Evolutionary conservation across 1,140 invertebrate genomes (phyloP).

Genomic region (Capitella teleta): DNA sequence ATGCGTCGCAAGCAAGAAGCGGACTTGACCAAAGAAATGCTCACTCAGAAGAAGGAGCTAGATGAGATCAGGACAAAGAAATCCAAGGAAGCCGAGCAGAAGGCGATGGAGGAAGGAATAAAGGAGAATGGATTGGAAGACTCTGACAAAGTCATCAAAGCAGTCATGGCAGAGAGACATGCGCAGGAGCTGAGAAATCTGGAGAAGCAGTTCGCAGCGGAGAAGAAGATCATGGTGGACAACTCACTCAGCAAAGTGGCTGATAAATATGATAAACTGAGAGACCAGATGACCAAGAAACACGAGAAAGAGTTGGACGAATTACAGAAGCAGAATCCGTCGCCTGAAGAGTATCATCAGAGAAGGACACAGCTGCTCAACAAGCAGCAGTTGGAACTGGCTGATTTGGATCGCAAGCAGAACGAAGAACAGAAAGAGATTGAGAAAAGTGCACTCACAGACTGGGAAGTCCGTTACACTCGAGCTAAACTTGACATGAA

Average conservation of each 20-base stretch:
- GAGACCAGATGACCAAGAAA: constrained; percentile 19
- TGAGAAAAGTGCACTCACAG: constrained; percentile 23
- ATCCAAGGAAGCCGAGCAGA: constrained; percentile 18
- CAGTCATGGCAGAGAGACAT: constrained; percentile 32
- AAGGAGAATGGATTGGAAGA: constrained; percentile 35
- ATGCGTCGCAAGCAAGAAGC: constrained; percentile 30
- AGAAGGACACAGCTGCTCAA: constrained; percentile 26
- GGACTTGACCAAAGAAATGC: constrained; percentile 29
- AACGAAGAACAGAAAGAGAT: constrained; percentile 22
- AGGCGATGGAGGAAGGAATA: constrained; percentile 33
- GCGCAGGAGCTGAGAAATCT: constrained; percentile 30
- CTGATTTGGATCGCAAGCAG: constrained; percentile 23
- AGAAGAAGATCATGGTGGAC: constrained; percentile 32
- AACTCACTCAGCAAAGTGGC: constrained; percentile 26
- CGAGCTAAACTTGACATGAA: constrained; percentile 33
- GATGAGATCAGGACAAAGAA: constrained; percentile 28
- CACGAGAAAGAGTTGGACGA: constrained; percentile 27
- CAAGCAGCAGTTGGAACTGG: constrained; percentile 29
- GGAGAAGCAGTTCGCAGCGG: constrained; percentile 24
- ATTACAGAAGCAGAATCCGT: constrained; percentile 25
- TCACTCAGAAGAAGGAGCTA: constrained; percentile 34
- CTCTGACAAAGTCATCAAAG: constrained; percentile 30
- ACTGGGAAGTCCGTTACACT: constrained; percentile 36
- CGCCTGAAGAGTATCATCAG: constrained; percentile 28
- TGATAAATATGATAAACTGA: constrained; percentile 26